Evolutionary conservation across 2,113 vertebrate genomes (phyloP), one percentile per base, ranked within the genome.

Genomic region (Corvus hawaiiensis): DNA sequence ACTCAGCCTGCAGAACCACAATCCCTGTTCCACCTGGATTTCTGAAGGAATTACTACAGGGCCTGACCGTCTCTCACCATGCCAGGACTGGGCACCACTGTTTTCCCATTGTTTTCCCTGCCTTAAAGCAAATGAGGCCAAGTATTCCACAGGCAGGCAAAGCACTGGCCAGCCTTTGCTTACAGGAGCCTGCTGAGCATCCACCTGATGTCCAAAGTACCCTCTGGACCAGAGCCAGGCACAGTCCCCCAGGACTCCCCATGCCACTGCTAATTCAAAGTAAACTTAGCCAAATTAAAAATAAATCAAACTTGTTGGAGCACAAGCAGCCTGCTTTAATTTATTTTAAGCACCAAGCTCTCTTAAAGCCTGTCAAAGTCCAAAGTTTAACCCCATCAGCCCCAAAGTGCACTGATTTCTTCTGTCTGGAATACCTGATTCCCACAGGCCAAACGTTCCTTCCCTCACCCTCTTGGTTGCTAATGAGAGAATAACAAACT

Each of bases 391-490:
- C 39, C 11, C 18, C 27, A 56, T 46, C 24, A 64, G 10, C 12
- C 33, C 20, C 37, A 49, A 54, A 71, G 19, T 18, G 35, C 20
- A 10, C 30, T 48, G 52, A 59, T 78, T 75, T 82, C 7, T 85
- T 59, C 48, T 59, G 24, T 12, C 33, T 4, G 2, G 17, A 83
- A 77, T 32, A 71, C 7, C 32, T 2, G 3, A 74, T n/a, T 81
- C 7, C 28, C 41, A n/a, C 1, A 56, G 1, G 1, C 5, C n/a
- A 43, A 35, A 52, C 0, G 0, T 51, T 64, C 14, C 44, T 73
- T 67, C 9, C 4, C 41, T 33, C 46, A 64, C 6, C 18, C 56
- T 48, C 54, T 63, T 0, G 0, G 78, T 27, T 84, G 51, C 27
- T 63, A 52, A 51, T 1, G 2, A n/a, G 32, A 46, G n/a, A 80